Conservation (phyloP, 92 coral and sea anemone genomes). For the Ricordea florida region DNA sequence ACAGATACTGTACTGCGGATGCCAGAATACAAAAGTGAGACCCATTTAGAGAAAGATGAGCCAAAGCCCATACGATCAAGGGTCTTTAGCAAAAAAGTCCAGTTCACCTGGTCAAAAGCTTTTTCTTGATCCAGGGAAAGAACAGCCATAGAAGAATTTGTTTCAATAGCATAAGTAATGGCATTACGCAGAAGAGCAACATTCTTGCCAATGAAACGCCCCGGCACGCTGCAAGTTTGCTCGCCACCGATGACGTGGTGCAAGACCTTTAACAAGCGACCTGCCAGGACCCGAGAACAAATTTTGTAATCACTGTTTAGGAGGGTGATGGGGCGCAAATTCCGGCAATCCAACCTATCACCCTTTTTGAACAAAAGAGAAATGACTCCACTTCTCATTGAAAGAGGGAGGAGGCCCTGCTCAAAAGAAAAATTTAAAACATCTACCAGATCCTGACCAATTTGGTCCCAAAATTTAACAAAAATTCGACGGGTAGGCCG, state of each 20-base stretch:
- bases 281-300: neutral
- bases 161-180: neutral
- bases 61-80: no score
- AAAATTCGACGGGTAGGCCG: slow-evolving; percentile 18
- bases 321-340: slow-evolving; percentile 40
- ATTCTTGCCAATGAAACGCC: neutral
- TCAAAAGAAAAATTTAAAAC: neutral
- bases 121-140: neutral
- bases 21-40: no score
- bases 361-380: slow-evolving; percentile 27
- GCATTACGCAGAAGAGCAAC: neutral
- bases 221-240: slow-evolving; percentile 40
- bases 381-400: neutral
- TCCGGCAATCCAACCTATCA: neutral
- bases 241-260: neutral
- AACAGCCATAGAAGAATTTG: neutral
- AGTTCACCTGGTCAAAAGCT: no score
- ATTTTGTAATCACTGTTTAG: slow-evolving; percentile 33
- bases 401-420: neutral
- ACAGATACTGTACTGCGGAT: no score
- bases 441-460: neutral
- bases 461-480: neutral
- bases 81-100: neutral
- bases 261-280: neutral
- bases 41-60: no score